Base-by-base conservation (phyloP, 2,888 invertebrate species). In the Oegoconia quadripuncta region DNA sequence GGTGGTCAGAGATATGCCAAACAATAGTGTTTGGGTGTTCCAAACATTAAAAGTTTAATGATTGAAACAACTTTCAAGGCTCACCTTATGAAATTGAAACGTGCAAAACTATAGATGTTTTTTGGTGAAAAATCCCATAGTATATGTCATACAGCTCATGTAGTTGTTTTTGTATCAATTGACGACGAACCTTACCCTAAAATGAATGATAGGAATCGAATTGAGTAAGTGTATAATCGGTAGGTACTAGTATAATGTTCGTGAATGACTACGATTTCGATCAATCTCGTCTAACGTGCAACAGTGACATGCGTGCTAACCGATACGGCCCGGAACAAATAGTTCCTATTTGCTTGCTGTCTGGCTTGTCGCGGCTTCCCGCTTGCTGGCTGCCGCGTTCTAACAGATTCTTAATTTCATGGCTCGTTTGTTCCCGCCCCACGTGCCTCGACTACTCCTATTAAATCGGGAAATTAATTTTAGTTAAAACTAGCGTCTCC, bases 351-450 rank as follows among this genome's bases (percentile, higher is more conserved):
- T 79, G 73, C 70, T 59, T 58, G 62, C 70, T 67, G 74, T 72
- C 74, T 63, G 55, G 61, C 67, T 60, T 61, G 47, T 47, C 56
- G 55, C 50, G 43, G 60, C 56, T 58, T 55, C 50, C 60, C 47
- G 44, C 41, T 37, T 37, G 42, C 37, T 40, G 34, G 39, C 27
- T 54, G 58, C 55, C 54, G 52, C 57, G 46, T 59, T 67, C 62
- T 64, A 70, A 66, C 69, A 64, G 61, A 71, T 77, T 76, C 74
- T 79, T 80, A 80, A 81, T 81, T 79, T 82, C 79, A 81, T 71
- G 79, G 68, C 56, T 59, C 70, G 75, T 66, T 77, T 69, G 68
- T 58, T 72, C 56, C 45, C 44, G 39, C 46, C 59, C 52, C 50
- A 55, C 55, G 56, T 55, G 48, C 48, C 47, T 42, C 47, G 44